These are phyloP conservation scores for Melinopterus prodromus DNA, from an alignment of 2,888 invertebrate genomes.

Conservation along the genomic window DNA sequence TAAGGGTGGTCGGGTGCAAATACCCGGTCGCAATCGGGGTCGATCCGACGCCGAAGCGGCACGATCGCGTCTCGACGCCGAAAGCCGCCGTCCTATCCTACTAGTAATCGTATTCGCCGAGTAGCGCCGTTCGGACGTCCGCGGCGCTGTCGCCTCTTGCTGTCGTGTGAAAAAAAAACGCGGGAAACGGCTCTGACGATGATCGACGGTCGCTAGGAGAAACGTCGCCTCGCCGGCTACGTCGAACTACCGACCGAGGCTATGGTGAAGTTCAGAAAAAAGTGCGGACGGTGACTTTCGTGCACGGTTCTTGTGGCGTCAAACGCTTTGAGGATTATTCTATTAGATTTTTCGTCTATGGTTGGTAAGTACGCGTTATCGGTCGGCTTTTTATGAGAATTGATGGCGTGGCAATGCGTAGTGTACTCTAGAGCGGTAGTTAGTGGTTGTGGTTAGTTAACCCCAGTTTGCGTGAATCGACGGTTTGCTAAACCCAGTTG, in stretches of 20 bases:
- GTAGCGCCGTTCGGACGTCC: conserved; percentile 4
- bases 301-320: not conserved
- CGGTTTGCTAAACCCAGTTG: no score
- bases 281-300: not conserved
- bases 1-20: not conserved
- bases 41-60: conserved; percentile 19
- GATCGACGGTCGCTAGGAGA: not conserved
- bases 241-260: not conserved
- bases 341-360: not conserved
- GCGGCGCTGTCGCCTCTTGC: not conserved
- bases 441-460: no score
- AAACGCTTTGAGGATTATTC: not conserved
- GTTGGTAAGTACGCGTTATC: not conserved
- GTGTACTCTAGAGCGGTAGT: no score
- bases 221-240: not conserved
- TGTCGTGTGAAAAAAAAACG: not conserved
- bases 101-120: conserved; percentile 8
- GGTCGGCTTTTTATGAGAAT: not conserved
- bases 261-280: not conserved
- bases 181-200: not conserved
- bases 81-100: conserved; percentile 5
- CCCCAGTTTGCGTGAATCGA: no score
- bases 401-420: no score
- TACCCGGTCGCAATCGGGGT: conserved; percentile 9
- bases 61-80: conserved; percentile 9